phyloP scores from a whole-genome alignment of 1,140 invertebrate genomes.

The Gonatopus flavifemur region DNA sequence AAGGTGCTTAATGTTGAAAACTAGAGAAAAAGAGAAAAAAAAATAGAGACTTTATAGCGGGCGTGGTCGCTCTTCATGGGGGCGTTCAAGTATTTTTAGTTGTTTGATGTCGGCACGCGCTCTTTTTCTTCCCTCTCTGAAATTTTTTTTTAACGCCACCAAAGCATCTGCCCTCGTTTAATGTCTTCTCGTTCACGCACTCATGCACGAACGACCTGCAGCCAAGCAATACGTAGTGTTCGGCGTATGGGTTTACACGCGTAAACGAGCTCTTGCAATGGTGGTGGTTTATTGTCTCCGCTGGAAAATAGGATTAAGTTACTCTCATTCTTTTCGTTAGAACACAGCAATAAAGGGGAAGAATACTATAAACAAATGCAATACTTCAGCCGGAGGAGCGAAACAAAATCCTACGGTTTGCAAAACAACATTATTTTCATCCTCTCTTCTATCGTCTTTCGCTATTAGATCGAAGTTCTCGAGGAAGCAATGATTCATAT shows the following conservation, averaged over 20 bases:
- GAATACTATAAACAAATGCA: not conserved
- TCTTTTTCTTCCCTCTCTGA: too few relatives aligned
- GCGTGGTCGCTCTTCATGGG: slow-evolving; percentile 42
- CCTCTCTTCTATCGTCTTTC: too few relatives aligned
- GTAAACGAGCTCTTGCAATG: not conserved
- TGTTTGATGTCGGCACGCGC: slow-evolving; percentile 47
- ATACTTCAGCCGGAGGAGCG: too few relatives aligned
- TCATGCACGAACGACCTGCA: slow-evolving; percentile 8
- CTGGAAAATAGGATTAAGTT: slow-evolving; percentile 36
- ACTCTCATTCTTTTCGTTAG: slow-evolving; percentile 18
- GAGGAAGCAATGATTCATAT: too few relatives aligned
- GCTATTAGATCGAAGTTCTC: too few relatives aligned
- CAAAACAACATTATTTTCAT: too few relatives aligned
- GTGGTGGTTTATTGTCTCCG: slow-evolving; percentile 31
- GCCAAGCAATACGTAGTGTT: too few relatives aligned
- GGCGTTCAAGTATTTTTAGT: slow-evolving; percentile 51
- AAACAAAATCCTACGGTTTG: too few relatives aligned
- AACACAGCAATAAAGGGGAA: not conserved
- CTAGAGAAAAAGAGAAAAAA: not conserved
- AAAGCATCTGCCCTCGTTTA: slow-evolving; percentile 40
- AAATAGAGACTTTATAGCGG: slow-evolving; percentile 44
- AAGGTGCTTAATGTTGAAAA: too few relatives aligned
- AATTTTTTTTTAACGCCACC: slow-evolving; percentile 35
- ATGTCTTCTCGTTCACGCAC: slow-evolving; percentile 20
- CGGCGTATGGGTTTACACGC: not conserved